phyloP scores from a whole-genome alignment of 2,113 vertebrate genomes.

The Excalfactoria chinensis region DNA sequence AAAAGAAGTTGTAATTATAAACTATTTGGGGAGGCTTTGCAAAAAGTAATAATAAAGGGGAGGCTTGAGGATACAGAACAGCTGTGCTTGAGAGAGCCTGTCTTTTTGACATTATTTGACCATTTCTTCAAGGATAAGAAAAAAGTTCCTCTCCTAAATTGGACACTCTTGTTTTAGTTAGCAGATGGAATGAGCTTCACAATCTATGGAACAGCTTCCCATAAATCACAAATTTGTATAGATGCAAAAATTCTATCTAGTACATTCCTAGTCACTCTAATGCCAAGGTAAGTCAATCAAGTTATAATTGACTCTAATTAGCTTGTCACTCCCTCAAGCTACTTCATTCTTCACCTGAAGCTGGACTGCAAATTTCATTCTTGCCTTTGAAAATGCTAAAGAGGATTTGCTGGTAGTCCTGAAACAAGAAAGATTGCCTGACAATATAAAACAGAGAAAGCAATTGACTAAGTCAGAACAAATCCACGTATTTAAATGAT shows the following conservation, averaged over 20 bases:
- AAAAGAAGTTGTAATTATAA: background rate
- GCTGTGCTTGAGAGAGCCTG: too few relatives aligned
- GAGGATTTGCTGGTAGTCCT: background rate
- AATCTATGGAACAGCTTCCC: background rate
- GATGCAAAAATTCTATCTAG: background rate
- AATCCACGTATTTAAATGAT: background rate
- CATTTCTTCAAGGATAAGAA: background rate
- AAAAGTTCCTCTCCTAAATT: background rate
- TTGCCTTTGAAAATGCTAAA: background rate
- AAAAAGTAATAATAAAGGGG: background rate
- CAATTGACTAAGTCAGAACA: background rate
- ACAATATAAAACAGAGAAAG: background rate
- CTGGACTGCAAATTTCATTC: background rate
- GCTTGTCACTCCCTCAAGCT: conserved; percentile 25
- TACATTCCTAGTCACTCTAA: background rate
- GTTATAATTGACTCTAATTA: conserved; percentile 49
- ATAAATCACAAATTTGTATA: background rate
- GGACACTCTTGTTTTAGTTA: background rate
- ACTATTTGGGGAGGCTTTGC: background rate
- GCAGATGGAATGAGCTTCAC: background rate
- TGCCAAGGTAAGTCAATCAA: conserved; percentile 51
- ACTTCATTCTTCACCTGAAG: conserved; percentile 18
- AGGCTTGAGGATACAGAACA: background rate
- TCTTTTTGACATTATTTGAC: background rate
- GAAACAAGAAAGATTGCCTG: background rate